Evolutionary conservation across 2,888 invertebrate genomes (phyloP), one percentile per base, ranked within the genome.

Genomic region (Bombylius discolor): DNA sequence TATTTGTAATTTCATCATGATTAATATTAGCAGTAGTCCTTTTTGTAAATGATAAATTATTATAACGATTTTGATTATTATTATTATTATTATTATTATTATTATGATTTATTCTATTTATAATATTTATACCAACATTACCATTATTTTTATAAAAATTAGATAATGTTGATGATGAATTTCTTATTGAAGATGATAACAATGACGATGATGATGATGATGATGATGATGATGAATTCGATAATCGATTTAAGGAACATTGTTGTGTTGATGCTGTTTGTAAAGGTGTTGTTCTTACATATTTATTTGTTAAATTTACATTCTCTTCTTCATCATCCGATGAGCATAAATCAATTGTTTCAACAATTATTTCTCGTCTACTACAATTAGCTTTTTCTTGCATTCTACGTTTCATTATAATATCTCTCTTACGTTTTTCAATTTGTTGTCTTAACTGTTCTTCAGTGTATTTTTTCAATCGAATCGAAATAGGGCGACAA

Each of bases 311-410:
- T 36, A 36, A 7, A 52, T 49, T 58, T 6, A 55, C 47, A 42
- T 42, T 42, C 36, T 66, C 65, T 14, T 67, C 70, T 59, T 84
- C 84, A 63, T 84, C 84, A 57, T 83, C 84, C 3, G 84, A 78
- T 8, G 78, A 83, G 69, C 84, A 84, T 66, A 84, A 76, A 68
- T 84, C 82, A 63, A 84, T 83, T 67, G 81, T 79, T 61, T 74
- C 75, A 66, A 81, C 79, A 72, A 73, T 66, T 39, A 70, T 67
- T 60, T 71, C 11, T 42, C 2, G 11, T 11, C 4, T 42, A 11
- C 11, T 36, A 8, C 36, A 8, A 9, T 36, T 9, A 8, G 9
- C 6, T 8, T 8, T 36, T 36, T 36, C 36, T 8, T 9, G 9
- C 6, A 9, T 8, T 36, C 36, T 42, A 4, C 11, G 9, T 42